Conservation (phyloP, 30 jellyfish, hydroid and myxozoan genomes). For the Turritopsis rubra region DNA sequence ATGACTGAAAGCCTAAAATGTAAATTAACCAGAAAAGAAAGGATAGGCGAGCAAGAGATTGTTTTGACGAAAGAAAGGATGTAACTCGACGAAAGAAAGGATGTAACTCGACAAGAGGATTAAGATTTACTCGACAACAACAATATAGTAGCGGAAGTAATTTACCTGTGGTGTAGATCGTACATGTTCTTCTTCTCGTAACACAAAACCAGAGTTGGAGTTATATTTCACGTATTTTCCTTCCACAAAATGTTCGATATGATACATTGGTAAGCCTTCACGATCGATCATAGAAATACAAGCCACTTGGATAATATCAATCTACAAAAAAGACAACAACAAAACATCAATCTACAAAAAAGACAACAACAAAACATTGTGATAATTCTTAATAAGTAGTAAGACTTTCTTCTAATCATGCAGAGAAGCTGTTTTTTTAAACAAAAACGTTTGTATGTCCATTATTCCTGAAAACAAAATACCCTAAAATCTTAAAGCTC, state of each 20-base stretch:
- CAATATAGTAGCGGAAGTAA: no score
- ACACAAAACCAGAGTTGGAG: slow-evolving; percentile 92
- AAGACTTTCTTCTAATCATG: background rate
- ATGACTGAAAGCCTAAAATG: slow-evolving; percentile 92
- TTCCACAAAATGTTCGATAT: slow-evolving; percentile 85
- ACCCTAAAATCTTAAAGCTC: no score
- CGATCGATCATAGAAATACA: slow-evolving; percentile 65
- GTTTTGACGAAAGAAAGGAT: background rate
- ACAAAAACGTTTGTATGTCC: no score
- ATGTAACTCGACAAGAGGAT: no score
- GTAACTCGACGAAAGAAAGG: no score
- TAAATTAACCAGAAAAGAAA: background rate
- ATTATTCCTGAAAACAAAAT: no score
- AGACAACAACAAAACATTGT: no score
- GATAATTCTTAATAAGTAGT: no score
- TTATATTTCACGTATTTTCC: slow-evolving; percentile 91
- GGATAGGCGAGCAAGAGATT: no score
- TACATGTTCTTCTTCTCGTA: slow-evolving; percentile 43
- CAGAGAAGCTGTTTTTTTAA: no score
- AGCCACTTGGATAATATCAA: slow-evolving; percentile 87
- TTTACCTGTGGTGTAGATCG: slow-evolving; percentile 96
- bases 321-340: slow-evolving; percentile 36
- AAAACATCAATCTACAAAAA: background rate
- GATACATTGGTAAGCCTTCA: slow-evolving; percentile 72
- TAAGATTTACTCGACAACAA: no score